These are phyloP conservation scores for Drosophila helvetica DNA, from an alignment of 2,888 invertebrate species.

Conservation along the genomic window DNA sequence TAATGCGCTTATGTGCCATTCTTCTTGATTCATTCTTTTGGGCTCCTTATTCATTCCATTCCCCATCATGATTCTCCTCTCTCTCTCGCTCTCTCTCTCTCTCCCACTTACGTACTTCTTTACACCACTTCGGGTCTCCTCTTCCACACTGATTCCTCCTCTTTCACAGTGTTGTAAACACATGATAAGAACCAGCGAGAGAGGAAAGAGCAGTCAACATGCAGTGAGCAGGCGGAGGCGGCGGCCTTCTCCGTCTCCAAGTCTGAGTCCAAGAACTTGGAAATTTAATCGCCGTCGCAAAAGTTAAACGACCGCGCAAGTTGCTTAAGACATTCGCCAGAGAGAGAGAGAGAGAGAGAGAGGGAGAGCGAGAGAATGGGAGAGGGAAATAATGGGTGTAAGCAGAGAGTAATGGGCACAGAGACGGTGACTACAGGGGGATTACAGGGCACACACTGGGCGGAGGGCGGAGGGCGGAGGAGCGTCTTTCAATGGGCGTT, in stretches of 20 bases:
- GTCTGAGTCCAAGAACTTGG: slow-evolving; percentile 70
- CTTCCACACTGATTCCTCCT: slow-evolving; percentile 17
- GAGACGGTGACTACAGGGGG: slow-evolving; percentile 1
- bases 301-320: slow-evolving; percentile 79
- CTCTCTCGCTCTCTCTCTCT: slow-evolving; percentile 2
- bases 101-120: slow-evolving; percentile 20
- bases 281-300: slow-evolving; percentile 70
- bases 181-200: slow-evolving; percentile 55
- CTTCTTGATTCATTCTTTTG: slow-evolving; percentile 27
- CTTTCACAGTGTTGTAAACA: slow-evolving; percentile 51
- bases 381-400: background rate
- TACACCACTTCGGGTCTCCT: background rate
- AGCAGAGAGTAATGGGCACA: background rate
- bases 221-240: slow-evolving; percentile 1
- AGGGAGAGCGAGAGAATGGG: too few relatives aligned
- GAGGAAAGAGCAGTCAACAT: slow-evolving; percentile 4
- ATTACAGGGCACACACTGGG: background rate
- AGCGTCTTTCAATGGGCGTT: background rate
- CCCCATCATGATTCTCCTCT: slow-evolving; percentile 28
- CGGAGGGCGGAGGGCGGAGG: background rate
- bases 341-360: slow-evolving; percentile 7
- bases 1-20: slow-evolving; percentile 75
- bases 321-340: slow-evolving; percentile 40
- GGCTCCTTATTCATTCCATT: background rate
- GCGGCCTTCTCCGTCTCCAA: background rate